phyloP scores from a whole-genome alignment of 2,797 vertebrate species.

The Chromis chromis region DNA sequence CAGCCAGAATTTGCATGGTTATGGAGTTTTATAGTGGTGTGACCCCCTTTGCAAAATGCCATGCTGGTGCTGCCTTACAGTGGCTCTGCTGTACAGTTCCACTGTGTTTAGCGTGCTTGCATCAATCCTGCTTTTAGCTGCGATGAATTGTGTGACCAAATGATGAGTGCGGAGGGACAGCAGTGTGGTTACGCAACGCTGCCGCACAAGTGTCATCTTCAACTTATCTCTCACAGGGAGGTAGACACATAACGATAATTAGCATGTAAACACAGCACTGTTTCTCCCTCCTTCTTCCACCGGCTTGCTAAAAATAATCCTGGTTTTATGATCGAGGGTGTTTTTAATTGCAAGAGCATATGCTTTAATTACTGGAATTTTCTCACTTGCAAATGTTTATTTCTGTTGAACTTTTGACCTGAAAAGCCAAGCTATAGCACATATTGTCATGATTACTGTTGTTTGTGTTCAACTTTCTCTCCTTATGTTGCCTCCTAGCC shows the following conservation, averaged over 20 bases:
- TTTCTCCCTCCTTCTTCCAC: constrained; percentile 38
- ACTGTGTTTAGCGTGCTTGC: constrained; percentile 58
- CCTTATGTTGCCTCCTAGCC: constrained; percentile 25
- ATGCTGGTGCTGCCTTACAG: constrained; percentile 19
- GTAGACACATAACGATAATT: constrained; percentile 61
- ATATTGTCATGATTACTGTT: constrained; percentile 32
- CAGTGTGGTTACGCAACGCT: constrained; percentile 65
- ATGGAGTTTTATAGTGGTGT: constrained; percentile 26
- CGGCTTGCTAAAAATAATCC: constrained; percentile 56
- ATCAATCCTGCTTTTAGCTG: constrained; percentile 65
- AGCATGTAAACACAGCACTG: constrained; percentile 50
- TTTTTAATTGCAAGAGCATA: constrained; percentile 53
- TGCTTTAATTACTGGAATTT: constrained; percentile 51
- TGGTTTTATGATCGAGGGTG: constrained; percentile 24
- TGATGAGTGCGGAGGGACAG: constrained; percentile 58
- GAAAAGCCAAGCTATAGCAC: constrained; percentile 1
- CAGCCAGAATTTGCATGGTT: constrained; percentile 23
- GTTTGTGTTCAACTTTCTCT: constrained; percentile 28
- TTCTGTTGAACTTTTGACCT: constrained; percentile 55
- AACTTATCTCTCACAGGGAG: constrained; percentile 60
- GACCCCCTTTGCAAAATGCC: constrained; percentile 33
- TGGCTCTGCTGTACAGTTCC: constrained; percentile 42
- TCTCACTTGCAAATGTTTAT: constrained; percentile 53
- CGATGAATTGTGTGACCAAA: constrained; percentile 67
- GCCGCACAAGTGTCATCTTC: constrained; percentile 65